Conservation (phyloP, 1,140 invertebrate genomes). For the Pygmarrhopalites habei region DNA sequence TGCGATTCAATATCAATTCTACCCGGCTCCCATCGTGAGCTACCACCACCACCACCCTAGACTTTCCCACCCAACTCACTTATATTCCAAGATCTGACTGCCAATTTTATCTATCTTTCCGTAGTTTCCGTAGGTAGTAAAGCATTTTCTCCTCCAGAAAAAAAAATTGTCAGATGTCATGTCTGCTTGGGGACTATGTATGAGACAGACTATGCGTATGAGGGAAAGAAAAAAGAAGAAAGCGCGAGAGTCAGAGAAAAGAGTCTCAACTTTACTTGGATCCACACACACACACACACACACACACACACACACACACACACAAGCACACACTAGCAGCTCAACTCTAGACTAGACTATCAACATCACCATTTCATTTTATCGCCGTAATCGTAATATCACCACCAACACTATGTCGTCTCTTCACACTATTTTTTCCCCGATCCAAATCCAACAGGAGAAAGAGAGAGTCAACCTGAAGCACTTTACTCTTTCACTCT, state of each 20-base stretch:
- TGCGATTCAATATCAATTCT: constrained; percentile 37
- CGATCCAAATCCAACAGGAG: background rate
- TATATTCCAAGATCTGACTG: background rate
- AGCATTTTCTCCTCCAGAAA: background rate
- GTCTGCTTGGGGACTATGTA: too few species aligned
- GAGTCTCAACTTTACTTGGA: too few species aligned
- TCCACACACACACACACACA: too few species aligned
- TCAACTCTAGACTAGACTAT: constrained; percentile 16
- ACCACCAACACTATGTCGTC: constrained; percentile 6
- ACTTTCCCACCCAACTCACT: background rate
- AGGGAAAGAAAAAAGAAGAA: too few species aligned
- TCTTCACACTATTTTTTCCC: constrained; percentile 9
- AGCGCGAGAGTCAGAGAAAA: too few species aligned
- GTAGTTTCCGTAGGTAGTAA: background rate
- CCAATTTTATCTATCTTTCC: background rate
- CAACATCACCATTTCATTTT: constrained; percentile 34
- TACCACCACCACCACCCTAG: constrained; percentile 1
- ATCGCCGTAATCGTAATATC: constrained; percentile 31
- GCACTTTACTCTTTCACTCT: too few species aligned
- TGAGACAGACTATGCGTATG: too few species aligned
- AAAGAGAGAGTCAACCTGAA: background rate
- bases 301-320: too few species aligned
- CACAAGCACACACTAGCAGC: too few species aligned
- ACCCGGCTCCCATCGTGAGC: constrained; percentile 13
- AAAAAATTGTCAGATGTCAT: background rate